Evolutionary conservation across 2,113 vertebrate genomes (phyloP).

Genomic region (Oryzias woworae): DNA sequence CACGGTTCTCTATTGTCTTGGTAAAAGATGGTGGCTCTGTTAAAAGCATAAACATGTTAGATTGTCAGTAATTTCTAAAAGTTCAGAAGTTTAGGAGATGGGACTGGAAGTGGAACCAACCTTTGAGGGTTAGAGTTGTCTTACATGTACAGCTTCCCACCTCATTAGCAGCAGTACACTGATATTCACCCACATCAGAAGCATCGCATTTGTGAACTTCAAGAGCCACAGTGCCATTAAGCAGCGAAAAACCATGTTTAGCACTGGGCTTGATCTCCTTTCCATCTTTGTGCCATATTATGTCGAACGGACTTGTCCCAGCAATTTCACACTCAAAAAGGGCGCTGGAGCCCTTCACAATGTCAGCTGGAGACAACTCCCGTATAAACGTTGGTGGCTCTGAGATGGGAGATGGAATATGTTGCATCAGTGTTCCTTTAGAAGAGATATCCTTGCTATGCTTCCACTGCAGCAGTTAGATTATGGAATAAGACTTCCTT

Average conservation of each 20-base stretch:
- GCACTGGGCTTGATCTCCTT: slow-evolving; percentile 91
- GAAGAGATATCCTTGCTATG: not conserved
- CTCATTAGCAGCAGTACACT: slow-evolving; percentile 89
- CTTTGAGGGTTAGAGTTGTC: slow-evolving; percentile 89
- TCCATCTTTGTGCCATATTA: slow-evolving; percentile 91
- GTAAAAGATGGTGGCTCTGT: slow-evolving; percentile 89
- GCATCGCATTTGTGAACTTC: slow-evolving; percentile 86
- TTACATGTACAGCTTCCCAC: slow-evolving; percentile 89
- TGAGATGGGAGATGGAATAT: slow-evolving; percentile 66
- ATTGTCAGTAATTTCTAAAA: not conserved
- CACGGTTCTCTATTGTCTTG: slow-evolving; percentile 86
- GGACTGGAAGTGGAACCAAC: slow-evolving; percentile 73
- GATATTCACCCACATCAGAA: slow-evolving; percentile 92
- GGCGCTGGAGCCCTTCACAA: slow-evolving; percentile 85
- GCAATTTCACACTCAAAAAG: slow-evolving; percentile 84
- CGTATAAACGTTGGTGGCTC: slow-evolving; percentile 89
- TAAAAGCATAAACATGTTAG: slow-evolving; percentile 61
- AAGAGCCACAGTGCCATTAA: slow-evolving; percentile 80
- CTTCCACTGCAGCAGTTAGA: too few species aligned
- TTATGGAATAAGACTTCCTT: too few species aligned
- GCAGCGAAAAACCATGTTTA: slow-evolving; percentile 84
- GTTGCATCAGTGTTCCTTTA: not conserved
- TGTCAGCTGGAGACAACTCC: slow-evolving; percentile 80
- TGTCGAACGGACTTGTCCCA: slow-evolving; percentile 90
- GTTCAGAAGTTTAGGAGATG: not conserved